Conservation (phyloP, 1,140 invertebrate species). For the Musca domestica region DNA sequence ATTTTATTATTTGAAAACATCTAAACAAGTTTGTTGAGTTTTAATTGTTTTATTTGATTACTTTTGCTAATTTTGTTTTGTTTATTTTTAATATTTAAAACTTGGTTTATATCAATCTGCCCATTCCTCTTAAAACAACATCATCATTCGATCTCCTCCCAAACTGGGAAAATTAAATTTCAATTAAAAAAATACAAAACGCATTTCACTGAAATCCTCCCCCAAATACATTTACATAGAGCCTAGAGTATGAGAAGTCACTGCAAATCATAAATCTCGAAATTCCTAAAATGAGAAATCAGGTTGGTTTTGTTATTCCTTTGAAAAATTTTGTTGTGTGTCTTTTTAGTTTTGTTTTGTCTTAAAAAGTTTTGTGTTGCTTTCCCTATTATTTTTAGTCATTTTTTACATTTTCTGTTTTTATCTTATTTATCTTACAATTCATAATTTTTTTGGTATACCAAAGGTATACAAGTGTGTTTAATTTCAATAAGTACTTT, state of each 20-base stretch:
- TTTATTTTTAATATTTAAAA: background rate
- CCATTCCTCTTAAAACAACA: no score
- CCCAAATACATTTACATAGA: conserved; percentile 40
- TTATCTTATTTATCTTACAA: conserved; percentile 2
- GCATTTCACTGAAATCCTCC: conserved; percentile 24
- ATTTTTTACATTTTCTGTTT: conserved; percentile 20
- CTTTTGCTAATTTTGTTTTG: conserved; percentile 30
- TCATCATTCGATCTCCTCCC: background rate
- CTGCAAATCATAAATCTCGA: conserved; percentile 44
- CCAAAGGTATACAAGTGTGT: background rate
- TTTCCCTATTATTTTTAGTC: background rate
- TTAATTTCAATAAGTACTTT: background rate
- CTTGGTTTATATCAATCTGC: no score
- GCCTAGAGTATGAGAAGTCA: conserved; percentile 39
- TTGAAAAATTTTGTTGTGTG: conserved; percentile 19
- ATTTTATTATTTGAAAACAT: no score
- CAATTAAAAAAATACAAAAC: conserved; percentile 4
- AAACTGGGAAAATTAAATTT: conserved; percentile 4
- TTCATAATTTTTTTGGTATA: background rate
- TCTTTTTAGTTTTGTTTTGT: conserved; percentile 8
- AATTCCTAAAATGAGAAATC: conserved; percentile 39
- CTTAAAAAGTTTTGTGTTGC: background rate
- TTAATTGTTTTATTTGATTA: conserved; percentile 30
- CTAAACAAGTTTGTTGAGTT: conserved; percentile 19
- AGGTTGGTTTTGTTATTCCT: conserved; percentile 42